These are phyloP conservation scores for Tapirus indicus DNA, from an alignment of 2,797 vertebrate genomes.

Conservation along the genomic window DNA sequence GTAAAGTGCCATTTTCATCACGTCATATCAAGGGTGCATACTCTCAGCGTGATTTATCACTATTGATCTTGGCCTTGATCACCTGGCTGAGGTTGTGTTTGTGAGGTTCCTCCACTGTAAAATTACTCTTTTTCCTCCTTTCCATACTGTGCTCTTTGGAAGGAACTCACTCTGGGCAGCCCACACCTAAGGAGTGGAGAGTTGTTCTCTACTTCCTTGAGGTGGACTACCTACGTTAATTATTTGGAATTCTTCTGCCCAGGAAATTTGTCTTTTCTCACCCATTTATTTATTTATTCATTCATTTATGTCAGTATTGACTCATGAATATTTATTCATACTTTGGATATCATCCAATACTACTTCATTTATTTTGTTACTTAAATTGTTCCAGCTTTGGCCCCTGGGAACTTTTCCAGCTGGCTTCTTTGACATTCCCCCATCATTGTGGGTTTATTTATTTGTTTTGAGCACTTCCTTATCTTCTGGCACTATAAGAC, in stretches of 20 bases:
- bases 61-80: background rate
- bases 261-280: background rate
- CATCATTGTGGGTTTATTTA: background rate
- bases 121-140: background rate
- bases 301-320: background rate
- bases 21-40: background rate
- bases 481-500: background rate
- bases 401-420: background rate
- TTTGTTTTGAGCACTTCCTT: background rate
- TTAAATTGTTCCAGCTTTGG: background rate
- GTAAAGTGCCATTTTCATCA: background rate
- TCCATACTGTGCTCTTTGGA: background rate
- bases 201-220: background rate
- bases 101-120: background rate
- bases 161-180: background rate
- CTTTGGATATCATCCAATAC: slow-evolving; percentile 21
- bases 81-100: background rate
- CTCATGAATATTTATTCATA: slow-evolving; percentile 52
- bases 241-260: slow-evolving; percentile 24
- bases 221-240: background rate
- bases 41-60: background rate
- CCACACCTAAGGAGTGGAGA: background rate
- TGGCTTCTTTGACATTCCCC: background rate
- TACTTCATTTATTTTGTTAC: background rate
- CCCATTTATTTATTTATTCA: background rate